phyloP scores from a whole-genome alignment of 2,113 vertebrate genomes.

The Campylorhamphus procurvoides region DNA sequence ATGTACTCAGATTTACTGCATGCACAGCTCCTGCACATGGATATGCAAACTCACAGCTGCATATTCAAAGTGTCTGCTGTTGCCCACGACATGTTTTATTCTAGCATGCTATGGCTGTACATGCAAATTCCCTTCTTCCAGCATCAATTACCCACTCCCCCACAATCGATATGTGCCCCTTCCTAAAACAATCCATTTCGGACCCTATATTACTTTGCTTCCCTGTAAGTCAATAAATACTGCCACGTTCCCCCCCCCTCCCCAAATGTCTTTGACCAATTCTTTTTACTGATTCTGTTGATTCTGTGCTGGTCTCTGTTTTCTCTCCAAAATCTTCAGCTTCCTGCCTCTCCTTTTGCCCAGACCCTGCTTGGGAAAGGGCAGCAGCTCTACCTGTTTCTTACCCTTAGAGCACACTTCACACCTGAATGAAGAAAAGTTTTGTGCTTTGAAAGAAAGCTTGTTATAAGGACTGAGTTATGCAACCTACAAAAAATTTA shows the following conservation, averaged over 20 bases:
- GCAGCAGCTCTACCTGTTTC: not conserved
- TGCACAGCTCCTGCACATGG: not conserved
- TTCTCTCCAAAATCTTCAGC: not conserved
- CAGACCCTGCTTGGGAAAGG: not conserved
- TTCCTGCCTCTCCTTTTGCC: not conserved
- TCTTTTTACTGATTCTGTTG: not conserved
- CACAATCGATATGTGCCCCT: not conserved
- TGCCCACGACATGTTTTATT: not conserved
- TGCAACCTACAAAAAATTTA: not conserved
- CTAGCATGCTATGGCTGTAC: not conserved
- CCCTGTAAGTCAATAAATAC: not conserved
- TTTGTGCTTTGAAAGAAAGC: not conserved
- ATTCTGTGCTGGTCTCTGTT: not conserved
- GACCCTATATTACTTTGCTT: not conserved
- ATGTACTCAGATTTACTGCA: not conserved
- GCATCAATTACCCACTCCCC: not conserved
- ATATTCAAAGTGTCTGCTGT: not conserved
- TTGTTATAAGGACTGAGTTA: not conserved
- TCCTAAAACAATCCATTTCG: not conserved
- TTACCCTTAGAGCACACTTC: not conserved
- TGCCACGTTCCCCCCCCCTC: not conserved
- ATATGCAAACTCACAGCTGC: constrained; percentile 20
- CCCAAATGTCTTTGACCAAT: not conserved
- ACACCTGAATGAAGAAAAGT: not conserved
- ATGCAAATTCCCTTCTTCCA: constrained; percentile 9